Evolutionary conservation across 2,888 invertebrate genomes (phyloP), one percentile per base, ranked within the genome.

Genomic region (Rugalucina vietnamica): DNA sequence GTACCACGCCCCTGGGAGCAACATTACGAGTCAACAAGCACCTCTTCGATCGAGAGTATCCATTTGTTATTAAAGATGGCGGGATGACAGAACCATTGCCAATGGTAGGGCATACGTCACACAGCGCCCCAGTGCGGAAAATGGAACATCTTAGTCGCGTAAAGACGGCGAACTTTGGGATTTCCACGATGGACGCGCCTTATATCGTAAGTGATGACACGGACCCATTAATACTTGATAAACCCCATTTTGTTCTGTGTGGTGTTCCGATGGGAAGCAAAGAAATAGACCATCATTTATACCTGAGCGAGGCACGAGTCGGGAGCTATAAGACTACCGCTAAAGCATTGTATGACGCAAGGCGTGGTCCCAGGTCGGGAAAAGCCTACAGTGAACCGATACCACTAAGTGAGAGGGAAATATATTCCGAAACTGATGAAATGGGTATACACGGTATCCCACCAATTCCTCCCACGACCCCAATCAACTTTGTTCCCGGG

Each of bases 161-260:
- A 0, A 82, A 87, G 29, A 86, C 87, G 27, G 90, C 90, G 14
- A 90, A 90, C 70, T 87, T 82, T 49, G 90, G 89, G 18, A 90
- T 90, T n/a, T 86, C 90, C 2, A 89, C 90, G 8, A 90, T 90
- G 90, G 90, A 90, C 69, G 88, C 88, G 1, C 81, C 86, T 8
- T 85, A 57, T 77, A 75, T 76, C 18, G 72, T 82, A 3, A 79
- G 79, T 24, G 88, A 87, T 21, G 81, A 85, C 24, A 70, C 60
- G 0, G 76, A 85, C 37, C 32, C 75, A 32, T 79, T 87, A 32
- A 75, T 81, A 34, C 81, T 88, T 12, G 90, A 89, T n/a, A 88
- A 87, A 43, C 90, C 90, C 0, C 88, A 86, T 81, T 90, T 90
- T 72, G 90, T 90, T 57, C 65, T 90, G 18, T 90, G 90, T 86